Evolutionary conservation across 2,797 vertebrate genomes (phyloP), one percentile per base, ranked within the genome.

Genomic region (Macroramphosus scolopax): DNA sequence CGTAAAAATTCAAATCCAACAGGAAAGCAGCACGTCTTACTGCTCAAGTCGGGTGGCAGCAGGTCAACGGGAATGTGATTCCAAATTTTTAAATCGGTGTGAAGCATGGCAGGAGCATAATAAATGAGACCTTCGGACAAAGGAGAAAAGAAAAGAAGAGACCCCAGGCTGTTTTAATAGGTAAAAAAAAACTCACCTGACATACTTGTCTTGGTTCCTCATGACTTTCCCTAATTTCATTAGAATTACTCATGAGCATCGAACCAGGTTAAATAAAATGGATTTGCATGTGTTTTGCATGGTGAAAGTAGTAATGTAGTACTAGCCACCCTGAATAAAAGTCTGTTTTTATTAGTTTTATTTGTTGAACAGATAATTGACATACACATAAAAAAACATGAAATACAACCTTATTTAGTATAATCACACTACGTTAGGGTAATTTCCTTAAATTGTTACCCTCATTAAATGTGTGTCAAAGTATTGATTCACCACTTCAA

Each of bases 81-180:
- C 70, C 48, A 65, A 47, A 75, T 71, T 40, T 66, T 68, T 74
- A 65, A 76, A 72, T 77, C 68, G 69, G 68, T 46, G 42, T 56
- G 54, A 64, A 62, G 57, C 65, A 48, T 14, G n/a, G 31, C 41
- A 57, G 45, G 35, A 46, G 52, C 45, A 30, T 59, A 38, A 20
- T 24, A 45, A 31, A 60, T 17, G 1, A 58, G 52, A 43, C 44
- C 43, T 20, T 16, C 9, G 44, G 30, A 72, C 44, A 54, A 29
- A 29, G 26, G 39, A 22, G 28, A 35, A n/a, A n/a, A n/a, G n/a
- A n/a, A n/a, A n/a, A 14, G 36, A 15, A 30, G 12, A 12, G 5
- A 30, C 29, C 29, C 11, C n/a, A 5, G n/a, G 5, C n/a, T 12
- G 11, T 13, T 32, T 32, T 32, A 32, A 15, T 13, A 15, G 11